Conservation (phyloP, 1,140 invertebrate genomes). For the Drosophila lacteicornis region DNA sequence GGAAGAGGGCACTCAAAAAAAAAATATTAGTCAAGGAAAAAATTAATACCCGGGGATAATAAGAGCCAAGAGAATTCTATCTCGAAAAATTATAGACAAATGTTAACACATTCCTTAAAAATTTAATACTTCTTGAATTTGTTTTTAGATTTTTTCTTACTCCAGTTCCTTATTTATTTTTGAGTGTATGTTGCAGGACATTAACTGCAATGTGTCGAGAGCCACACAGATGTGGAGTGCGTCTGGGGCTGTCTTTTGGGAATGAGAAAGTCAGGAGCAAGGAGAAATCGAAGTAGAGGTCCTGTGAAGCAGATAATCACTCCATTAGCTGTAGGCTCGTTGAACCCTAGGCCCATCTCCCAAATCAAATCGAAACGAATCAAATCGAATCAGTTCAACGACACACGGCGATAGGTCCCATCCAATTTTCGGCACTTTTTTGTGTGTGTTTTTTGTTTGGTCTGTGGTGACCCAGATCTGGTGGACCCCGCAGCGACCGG, state of each 20-base stretch:
- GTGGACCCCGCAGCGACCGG: constrained; percentile 12
- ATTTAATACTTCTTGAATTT: no score
- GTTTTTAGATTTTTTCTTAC: not conserved
- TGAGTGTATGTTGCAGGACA: constrained; percentile 43
- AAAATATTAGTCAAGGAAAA: not conserved
- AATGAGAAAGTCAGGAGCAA: not conserved
- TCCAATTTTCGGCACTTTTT: not conserved
- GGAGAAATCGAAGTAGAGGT: constrained; percentile 1
- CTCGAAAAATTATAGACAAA: not conserved
- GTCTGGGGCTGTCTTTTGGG: constrained; percentile 1
- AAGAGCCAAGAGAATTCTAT: rapidly evolving
- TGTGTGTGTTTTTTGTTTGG: constrained; percentile 5
- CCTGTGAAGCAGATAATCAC: constrained; percentile 65
- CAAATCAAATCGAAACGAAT: constrained; percentile 13
- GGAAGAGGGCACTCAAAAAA: constrained; percentile 15
- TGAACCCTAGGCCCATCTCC: constrained; percentile 55
- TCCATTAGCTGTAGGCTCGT: constrained; percentile 71
- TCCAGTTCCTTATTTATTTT: not conserved
- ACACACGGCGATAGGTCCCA: constrained; percentile 15
- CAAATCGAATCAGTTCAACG: constrained; percentile 54
- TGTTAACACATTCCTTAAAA: no score
- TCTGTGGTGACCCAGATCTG: constrained; percentile 40
- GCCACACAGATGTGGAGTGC: constrained; percentile 19
- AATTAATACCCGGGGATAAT: not conserved
- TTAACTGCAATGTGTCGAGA: constrained; percentile 45